phyloP scores from a whole-genome alignment of 2,113 vertebrate genomes.

The Mixornis gularis region DNA sequence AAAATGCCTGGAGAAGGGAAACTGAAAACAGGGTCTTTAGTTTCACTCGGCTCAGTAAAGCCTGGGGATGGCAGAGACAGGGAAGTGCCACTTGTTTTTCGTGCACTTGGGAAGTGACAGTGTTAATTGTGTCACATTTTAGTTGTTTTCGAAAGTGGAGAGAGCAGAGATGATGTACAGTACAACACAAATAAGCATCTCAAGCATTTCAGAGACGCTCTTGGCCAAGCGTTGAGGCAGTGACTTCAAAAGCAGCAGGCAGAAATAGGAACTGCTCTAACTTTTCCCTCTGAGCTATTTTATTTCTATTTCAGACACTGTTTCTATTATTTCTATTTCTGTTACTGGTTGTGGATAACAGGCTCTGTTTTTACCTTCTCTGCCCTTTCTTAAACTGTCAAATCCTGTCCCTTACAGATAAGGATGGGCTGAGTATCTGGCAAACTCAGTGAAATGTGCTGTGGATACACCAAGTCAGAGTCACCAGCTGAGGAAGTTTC shows the following conservation, averaged over 20 bases:
- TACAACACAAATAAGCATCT: background rate
- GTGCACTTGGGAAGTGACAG: background rate
- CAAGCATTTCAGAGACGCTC: background rate
- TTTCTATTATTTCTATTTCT: background rate
- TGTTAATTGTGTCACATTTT: background rate
- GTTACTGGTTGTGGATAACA: background rate
- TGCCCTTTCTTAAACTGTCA: background rate
- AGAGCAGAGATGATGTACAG: background rate
- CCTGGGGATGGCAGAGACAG: background rate
- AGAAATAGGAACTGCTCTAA: background rate
- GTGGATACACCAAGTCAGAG: background rate
- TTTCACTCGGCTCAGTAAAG: background rate
- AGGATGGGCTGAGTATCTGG: background rate
- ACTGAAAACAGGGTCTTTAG: background rate
- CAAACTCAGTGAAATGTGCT: background rate
- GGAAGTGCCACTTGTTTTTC: background rate
- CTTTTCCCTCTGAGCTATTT: constrained; percentile 3
- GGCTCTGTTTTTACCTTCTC: background rate
- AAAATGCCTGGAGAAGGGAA: background rate
- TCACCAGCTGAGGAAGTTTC: background rate
- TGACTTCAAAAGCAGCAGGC: background rate
- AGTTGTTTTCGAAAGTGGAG: background rate
- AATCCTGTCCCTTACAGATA: constrained; percentile 3
- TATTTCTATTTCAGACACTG: background rate
- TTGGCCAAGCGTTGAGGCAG: background rate